These are phyloP conservation scores for Syritta pipiens DNA, from an alignment of 2,888 invertebrate genomes.

Conservation along the genomic window DNA sequence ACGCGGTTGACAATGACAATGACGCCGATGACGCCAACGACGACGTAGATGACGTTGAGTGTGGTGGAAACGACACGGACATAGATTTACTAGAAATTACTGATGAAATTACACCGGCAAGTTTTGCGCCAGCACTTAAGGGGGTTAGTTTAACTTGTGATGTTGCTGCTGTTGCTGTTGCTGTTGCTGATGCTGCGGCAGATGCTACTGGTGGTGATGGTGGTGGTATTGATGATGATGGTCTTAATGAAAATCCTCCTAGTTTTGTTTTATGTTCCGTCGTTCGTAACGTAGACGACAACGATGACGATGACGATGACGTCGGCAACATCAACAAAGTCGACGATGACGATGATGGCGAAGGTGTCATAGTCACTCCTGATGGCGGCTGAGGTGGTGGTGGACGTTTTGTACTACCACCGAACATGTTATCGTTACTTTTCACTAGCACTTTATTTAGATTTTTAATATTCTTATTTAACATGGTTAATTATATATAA, in stretches of 20 bases:
- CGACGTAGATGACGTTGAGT: neutral
- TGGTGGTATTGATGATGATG: neutral
- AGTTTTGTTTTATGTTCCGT: slow-evolving; percentile 22
- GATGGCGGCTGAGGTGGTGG: slow-evolving; percentile 45
- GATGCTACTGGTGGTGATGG: neutral
- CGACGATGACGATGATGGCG: neutral
- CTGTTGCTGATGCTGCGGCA: neutral
- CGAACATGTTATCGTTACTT: slow-evolving; percentile 64
- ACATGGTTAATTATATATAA: slow-evolving; percentile 19
- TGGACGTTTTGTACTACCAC: slow-evolving; percentile 70
- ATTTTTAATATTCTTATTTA: slow-evolving; percentile 44
- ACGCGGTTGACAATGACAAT: slow-evolving; percentile 10
- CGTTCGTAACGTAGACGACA: neutral
- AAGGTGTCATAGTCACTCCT: neutral
- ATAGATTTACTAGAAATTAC: slow-evolving; percentile 39
- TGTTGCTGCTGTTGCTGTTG: neutral
- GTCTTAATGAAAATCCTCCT: slow-evolving; percentile 8
- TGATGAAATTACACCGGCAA: too few species aligned
- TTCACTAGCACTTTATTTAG: slow-evolving; percentile 52
- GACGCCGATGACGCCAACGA: slow-evolving; percentile 11
- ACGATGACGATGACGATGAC: neutral
- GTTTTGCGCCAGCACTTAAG: too few species aligned
- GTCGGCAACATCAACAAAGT: too few species aligned
- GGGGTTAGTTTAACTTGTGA: too few species aligned
- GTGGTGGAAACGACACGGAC: slow-evolving; percentile 27